Evolutionary conservation across 2,888 invertebrate genomes (phyloP), one percentile per base, ranked within the genome.

Genomic region (Deilephila porcellus): DNA sequence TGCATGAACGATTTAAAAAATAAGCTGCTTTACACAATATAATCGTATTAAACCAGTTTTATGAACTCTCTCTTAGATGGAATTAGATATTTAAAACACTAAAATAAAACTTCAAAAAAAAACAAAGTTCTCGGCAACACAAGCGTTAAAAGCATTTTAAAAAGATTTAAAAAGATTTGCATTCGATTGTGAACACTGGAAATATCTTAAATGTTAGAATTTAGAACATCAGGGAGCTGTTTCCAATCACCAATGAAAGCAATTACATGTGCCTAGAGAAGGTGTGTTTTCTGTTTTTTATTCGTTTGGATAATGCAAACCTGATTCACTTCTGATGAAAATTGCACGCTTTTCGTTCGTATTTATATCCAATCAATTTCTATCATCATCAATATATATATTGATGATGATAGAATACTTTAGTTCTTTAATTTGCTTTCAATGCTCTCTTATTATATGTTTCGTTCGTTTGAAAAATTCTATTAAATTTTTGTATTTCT

Each of bases 341-440:
- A 67, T 67, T 67, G 67, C 17, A 67, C 67, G 45, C 34, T 60
- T 71, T 71, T 20, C 71, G 75, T 74, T 74, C 60, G 25, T n/a
- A 53, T 74, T 77, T 72, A 71, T 34, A 29, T 74, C 34, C 11
- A n/a, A n/a, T n/a, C n/a, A n/a, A n/a, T n/a, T n/a, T n/a, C n/a
- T n/a, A n/a, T n/a, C n/a, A n/a, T n/a, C n/a, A n/a, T n/a, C n/a
- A n/a, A n/a, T n/a, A n/a, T n/a, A n/a, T n/a, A n/a, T n/a, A n/a
- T n/a, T n/a, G n/a, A n/a, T n/a, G n/a, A n/a, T n/a, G 76, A 76
- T 71, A 72, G 72, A 76, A 75, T 73, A 75, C 71, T 73, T n/a
- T 64, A 72, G 70, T 76, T 76, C 37, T 62, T 75, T 75, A 72
- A 80, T 80, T 79, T 56, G 45, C 45, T 67, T 67, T 3, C 20